Percentiles rank a stretch among this genome's conserved stretches.
phyloP scores from a whole-genome alignment of 2,888 invertebrate species.

The Poecilus cupreus region DNA sequence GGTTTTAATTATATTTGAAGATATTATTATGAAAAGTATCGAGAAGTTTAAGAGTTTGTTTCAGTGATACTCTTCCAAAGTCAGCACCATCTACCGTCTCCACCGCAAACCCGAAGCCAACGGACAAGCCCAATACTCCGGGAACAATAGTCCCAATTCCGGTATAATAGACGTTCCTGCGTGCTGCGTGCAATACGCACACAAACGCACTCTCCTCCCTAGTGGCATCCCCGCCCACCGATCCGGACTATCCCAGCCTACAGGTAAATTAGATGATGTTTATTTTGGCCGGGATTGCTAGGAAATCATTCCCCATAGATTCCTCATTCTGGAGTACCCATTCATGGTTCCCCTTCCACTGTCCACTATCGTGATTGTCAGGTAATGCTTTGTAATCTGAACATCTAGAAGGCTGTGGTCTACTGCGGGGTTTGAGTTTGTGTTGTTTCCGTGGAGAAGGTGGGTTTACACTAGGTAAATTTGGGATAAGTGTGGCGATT shows the following conservation, averaged over 20 bases:
- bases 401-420: background rate
- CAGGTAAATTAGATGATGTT: slow-evolving; percentile 3
- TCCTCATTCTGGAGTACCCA: background rate
- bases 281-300: background rate
- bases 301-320: slow-evolving; percentile 16
- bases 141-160: slow-evolving; percentile 26
- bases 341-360: background rate
- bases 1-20: too few species aligned
- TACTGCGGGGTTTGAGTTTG: too few species aligned
- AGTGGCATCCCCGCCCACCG: background rate
- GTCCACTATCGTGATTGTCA: background rate
- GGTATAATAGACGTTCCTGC: background rate
- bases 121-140: background rate
- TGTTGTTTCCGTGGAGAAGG: background rate
- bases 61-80: background rate
- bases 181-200: background rate
- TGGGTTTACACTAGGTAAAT: slow-evolving; percentile 10
- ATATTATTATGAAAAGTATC: too few species aligned
- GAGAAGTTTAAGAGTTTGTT: too few species aligned
- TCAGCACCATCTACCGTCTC: background rate
- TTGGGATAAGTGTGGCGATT: slow-evolving; percentile 15
- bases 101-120: background rate
- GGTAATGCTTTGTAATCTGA: slow-evolving; percentile 8
- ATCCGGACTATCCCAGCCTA: background rate
- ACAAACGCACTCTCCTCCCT: background rate